Percentiles rank a stretch among this genome's conserved stretches.
phyloP scores from a whole-genome alignment of 2,113 vertebrate species.

The Vanacampus margaritifer region DNA sequence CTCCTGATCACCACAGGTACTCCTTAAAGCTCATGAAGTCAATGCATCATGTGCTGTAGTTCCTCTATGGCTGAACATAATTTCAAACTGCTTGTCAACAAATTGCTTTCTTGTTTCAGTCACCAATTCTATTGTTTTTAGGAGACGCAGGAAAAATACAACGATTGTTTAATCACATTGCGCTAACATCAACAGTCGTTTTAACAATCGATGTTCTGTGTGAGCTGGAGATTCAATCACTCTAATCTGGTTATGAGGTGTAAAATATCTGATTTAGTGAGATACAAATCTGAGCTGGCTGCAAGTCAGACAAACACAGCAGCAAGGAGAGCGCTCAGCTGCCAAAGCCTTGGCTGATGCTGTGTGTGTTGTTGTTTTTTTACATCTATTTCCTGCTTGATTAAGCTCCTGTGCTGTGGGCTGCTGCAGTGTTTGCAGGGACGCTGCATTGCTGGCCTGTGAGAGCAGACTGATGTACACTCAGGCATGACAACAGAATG shows the following conservation, averaged over 20 bases:
- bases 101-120: not conserved
- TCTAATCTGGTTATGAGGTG: not conserved
- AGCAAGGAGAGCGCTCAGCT: slow-evolving; percentile 30
- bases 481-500: slow-evolving; percentile 24
- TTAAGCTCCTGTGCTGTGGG: slow-evolving; percentile 54
- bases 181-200: slow-evolving; percentile 1
- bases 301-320: slow-evolving; percentile 42
- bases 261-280: slow-evolving; percentile 13
- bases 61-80: not conserved
- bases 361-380: slow-evolving; percentile 32
- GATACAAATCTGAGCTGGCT: slow-evolving; percentile 20
- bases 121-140: not conserved
- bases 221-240: not conserved
- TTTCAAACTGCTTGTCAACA: not conserved
- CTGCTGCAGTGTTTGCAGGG: slow-evolving; percentile 50
- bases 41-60: not conserved
- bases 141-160: not conserved
- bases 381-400: slow-evolving; percentile 64
- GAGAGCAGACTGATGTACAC: slow-evolving; percentile 53
- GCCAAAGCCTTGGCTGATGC: slow-evolving; percentile 22
- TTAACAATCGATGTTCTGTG: not conserved
- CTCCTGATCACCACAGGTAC: too few relatives aligned
- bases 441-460: slow-evolving; percentile 50
- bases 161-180: not conserved
- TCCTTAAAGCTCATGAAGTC: too few relatives aligned